Conservation (phyloP, 2,888 invertebrate species). For the Metellina segmentata region DNA sequence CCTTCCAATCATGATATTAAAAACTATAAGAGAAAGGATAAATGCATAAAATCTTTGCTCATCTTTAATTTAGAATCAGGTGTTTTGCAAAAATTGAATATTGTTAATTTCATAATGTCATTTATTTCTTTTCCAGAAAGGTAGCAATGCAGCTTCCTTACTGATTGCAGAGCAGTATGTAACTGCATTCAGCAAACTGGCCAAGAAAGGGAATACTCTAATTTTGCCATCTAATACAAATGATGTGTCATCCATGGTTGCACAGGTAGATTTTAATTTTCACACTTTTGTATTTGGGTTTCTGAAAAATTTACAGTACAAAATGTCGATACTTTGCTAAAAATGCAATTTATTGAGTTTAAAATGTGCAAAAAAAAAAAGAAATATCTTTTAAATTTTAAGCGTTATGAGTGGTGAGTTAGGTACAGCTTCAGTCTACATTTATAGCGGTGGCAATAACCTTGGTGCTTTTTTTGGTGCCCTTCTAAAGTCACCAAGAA, state of each 20-base stretch:
- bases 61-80: too few species aligned
- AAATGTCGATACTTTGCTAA: neutral
- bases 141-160: slow-evolving; percentile 93
- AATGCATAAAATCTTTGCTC: too few species aligned
- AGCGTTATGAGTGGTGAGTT: neutral
- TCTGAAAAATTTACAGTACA: neutral
- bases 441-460: too few species aligned
- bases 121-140: slow-evolving; percentile 84
- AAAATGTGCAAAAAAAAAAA: neutral
- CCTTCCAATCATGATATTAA: too few species aligned
- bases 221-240: slow-evolving; percentile 95
- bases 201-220: slow-evolving; percentile 95
- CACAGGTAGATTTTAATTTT: slow-evolving; percentile 74
- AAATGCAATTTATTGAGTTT: neutral
- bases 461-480: too few species aligned
- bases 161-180: slow-evolving; percentile 98
- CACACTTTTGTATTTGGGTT: neutral
- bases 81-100: too few species aligned
- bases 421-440: too few species aligned
- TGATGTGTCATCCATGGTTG: slow-evolving; percentile 79
- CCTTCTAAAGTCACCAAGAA: too few species aligned
- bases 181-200: slow-evolving; percentile 94
- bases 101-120: too few species aligned
- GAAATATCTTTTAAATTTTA: neutral
- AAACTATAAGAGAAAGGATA: too few species aligned